Conservation (phyloP, 2,888 invertebrate genomes). For the Sarcophaga rosellei region DNA sequence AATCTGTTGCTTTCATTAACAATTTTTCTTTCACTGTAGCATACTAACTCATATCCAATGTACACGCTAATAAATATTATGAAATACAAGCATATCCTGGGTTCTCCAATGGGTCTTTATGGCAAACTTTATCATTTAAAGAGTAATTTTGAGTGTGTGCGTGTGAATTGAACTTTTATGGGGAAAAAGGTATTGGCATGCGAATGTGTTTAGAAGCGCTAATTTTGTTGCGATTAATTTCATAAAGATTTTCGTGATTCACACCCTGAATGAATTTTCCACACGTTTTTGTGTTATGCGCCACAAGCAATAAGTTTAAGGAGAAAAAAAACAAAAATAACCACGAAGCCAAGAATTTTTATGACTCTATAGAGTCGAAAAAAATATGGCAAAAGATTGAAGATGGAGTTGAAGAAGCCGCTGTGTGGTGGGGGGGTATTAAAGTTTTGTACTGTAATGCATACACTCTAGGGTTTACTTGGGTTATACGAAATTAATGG, state of each 20-base stretch:
- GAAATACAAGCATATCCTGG: constrained; percentile 8
- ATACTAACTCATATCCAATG: neutral
- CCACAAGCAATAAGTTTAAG: neutral
- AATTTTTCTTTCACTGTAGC: neutral
- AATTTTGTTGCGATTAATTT: constrained; percentile 60
- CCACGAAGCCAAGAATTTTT: constrained; percentile 28
- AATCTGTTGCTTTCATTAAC: neutral
- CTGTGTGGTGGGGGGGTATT: neutral
- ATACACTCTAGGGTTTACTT: neutral
- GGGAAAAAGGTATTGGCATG: neutral
- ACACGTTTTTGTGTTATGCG: constrained; percentile 1
- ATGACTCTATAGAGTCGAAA: constrained; percentile 25
- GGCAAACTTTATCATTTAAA: constrained; percentile 11
- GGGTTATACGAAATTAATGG: neutral
- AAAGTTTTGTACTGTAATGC: neutral
- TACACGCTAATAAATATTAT: constrained; percentile 10
- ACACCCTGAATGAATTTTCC: constrained; percentile 24
- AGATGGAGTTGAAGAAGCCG: neutral
- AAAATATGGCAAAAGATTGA: neutral
- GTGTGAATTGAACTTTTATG: neutral
- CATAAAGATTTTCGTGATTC: constrained; percentile 22
- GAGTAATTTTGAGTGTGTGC: neutral
- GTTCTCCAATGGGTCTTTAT: constrained; percentile 13
- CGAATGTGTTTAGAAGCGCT: constrained; percentile 30
- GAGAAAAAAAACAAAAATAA: neutral